A percentile compares a stretch with the other conserved stretches of the same genome.
These are phyloP conservation scores for Trogon melanurus DNA, from an alignment of 2,113 vertebrate genomes.

Conservation along the genomic window DNA sequence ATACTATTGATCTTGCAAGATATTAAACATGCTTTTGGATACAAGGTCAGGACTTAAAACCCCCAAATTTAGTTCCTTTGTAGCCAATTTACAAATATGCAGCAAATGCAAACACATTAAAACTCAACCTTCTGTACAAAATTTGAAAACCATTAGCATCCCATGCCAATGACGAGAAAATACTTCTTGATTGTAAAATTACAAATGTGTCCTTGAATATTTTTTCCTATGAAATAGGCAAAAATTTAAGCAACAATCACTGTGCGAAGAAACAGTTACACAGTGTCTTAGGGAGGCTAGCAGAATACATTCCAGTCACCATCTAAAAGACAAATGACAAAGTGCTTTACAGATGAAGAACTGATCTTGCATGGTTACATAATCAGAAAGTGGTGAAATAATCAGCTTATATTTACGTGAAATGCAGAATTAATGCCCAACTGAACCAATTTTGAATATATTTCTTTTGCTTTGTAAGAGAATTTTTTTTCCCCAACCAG, in stretches of 20 bases:
- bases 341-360: slow-evolving; percentile 49
- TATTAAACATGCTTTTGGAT: slow-evolving; percentile 47
- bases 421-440: slow-evolving; percentile 15
- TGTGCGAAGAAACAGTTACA: not conserved
- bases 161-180: slow-evolving; percentile 38
- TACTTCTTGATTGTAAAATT: slow-evolving; percentile 38
- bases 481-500: not conserved
- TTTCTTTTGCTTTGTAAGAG: not conserved
- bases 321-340: slow-evolving; percentile 48
- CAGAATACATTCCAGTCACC: slow-evolving; percentile 58
- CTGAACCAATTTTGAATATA: not conserved
- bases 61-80: not conserved
- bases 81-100: slow-evolving; percentile 54
- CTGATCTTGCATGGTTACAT: slow-evolving; percentile 7
- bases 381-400: not conserved
- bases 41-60: slow-evolving; percentile 37
- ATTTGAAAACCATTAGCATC: slow-evolving; percentile 47
- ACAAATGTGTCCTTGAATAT: not conserved
- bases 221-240: not conserved
- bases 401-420: not conserved
- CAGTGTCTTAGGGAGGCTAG: slow-evolving; percentile 44
- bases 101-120: slow-evolving; percentile 48
- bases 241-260: not conserved
- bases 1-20: not conserved
- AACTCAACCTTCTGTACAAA: slow-evolving; percentile 45